Evolutionary conservation across 1,140 invertebrate species (phyloP), one percentile per base, ranked within the genome.

Genomic region (Drosophila tani): DNA sequence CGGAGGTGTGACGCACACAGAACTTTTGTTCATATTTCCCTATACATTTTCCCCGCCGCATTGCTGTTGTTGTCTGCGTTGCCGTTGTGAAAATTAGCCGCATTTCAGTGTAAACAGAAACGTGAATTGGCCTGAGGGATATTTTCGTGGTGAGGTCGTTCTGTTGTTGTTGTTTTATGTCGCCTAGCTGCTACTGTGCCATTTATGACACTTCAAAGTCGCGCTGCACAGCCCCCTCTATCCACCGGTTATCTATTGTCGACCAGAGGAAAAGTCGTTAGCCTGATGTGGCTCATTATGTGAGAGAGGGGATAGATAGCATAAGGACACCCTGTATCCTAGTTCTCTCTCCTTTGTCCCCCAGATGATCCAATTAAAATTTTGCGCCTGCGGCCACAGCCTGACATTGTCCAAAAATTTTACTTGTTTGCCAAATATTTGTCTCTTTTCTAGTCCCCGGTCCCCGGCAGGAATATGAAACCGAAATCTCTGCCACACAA

Each of bases 301-400:
- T 75, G 8, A 11, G 32, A 11, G 32, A 14, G n/a, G 38, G 27
- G 0, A 57, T 21, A 59, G 51, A 82, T 59, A 66, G 57, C 51
- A 53, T 41, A 63, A 58, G 8, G 41, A 74, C 66, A 79, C 66
- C 59, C 62, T 40, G 58, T 59, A 35, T 56, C 46, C 63, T 21
- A 47, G 63, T 41, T 50, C 57, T 29, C 45, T 56, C 29, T 32
- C 29, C 60, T 64, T 71, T 81, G 77, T 77, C 60, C 55, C 57
- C 55, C 58, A 51, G 62, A 60, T 88, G 82, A 88, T 83, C 76
- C 81, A 83, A 83, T 87, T 87, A 86, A 83, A 83, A 88, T 80
- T 82, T 76, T 53, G n/a, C 66, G 71, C 74, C 68, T 70, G 40
- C 64, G 56, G 65, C 57, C 56, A 56, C 19, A 24, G 53, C n/a